Evolutionary conservation across 1,140 invertebrate species (phyloP).

Genomic region (Drosophila teissieri): DNA sequence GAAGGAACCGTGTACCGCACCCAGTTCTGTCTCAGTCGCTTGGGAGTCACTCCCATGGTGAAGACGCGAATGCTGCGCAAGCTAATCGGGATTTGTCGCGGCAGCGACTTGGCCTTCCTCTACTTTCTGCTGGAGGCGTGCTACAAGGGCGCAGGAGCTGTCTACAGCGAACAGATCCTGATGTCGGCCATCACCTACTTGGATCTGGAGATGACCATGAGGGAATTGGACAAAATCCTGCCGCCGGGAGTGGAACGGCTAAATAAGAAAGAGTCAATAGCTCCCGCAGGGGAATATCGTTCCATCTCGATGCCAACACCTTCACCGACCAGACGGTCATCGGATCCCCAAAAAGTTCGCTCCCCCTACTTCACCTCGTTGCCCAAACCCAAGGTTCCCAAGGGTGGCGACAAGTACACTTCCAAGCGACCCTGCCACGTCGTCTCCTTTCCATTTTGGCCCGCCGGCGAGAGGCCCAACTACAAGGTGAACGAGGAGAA

Average conservation of each 20-base stretch:
- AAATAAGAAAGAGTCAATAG: not conserved
- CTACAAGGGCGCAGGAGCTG: constrained; percentile 17
- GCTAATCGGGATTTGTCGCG: constrained; percentile 18
- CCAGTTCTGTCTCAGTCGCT: constrained; percentile 6
- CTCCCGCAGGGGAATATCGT: not conserved
- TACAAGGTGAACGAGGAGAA: constrained; percentile 26
- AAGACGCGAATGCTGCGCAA: not conserved
- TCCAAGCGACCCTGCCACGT: not conserved
- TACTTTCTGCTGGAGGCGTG: constrained; percentile 43
- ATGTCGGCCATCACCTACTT: constrained; percentile 34
- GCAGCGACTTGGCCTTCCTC: constrained; percentile 41
- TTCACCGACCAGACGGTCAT: not conserved
- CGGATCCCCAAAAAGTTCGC: not conserved
- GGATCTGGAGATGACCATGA: constrained; percentile 40
- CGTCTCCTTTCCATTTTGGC: constrained; percentile 49
- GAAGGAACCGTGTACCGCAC: constrained; percentile 23
- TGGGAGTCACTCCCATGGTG: constrained; percentile 40
- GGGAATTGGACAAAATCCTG: constrained; percentile 37
- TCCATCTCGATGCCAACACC: not conserved
- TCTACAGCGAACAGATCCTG: constrained; percentile 24
- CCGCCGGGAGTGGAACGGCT: constrained; percentile 29
- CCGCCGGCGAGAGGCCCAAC: constrained; percentile 11
- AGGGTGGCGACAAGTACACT: not conserved
- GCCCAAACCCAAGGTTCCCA: constrained; percentile 10
- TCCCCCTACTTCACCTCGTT: constrained; percentile 31